These are phyloP conservation scores for Ornithoptera alexandrae DNA, from an alignment of 2,888 invertebrate species.

Conservation along the genomic window DNA sequence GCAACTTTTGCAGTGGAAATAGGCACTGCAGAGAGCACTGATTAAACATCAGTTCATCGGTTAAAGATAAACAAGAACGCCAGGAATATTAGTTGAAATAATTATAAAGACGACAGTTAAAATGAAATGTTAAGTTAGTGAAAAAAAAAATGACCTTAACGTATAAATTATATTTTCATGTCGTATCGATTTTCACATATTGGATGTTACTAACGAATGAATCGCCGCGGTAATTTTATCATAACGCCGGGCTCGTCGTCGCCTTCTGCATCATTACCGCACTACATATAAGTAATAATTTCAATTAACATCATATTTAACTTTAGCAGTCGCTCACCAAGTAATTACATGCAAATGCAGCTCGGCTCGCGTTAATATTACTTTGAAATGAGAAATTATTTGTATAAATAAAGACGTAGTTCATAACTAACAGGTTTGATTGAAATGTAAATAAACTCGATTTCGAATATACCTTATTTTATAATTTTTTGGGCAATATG, in stretches of 20 bases:
- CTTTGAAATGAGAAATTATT: too few relatives aligned
- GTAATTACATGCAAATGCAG: not conserved
- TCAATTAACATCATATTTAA: not conserved
- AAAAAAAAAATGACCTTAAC: not conserved
- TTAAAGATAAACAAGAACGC: too few relatives aligned
- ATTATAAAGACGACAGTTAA: too few relatives aligned
- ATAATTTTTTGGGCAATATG: too few relatives aligned
- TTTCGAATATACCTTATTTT: not conserved
- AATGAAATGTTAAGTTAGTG: too few relatives aligned
- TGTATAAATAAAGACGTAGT: too few relatives aligned
- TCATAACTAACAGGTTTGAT: too few relatives aligned
- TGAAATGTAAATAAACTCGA: too few relatives aligned
- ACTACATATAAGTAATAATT: not conserved
- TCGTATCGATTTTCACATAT: not conserved
- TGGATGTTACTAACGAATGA: not conserved
- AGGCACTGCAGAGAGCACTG: too few relatives aligned
- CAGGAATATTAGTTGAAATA: too few relatives aligned
- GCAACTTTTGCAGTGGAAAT: too few relatives aligned
- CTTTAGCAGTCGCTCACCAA: not conserved
- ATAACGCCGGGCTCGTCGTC: not conserved
- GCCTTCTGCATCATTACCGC: constrained; percentile 10
- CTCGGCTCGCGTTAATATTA: not conserved
- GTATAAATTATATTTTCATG: not conserved
- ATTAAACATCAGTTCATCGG: too few relatives aligned
- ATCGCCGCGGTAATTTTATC: constrained; percentile 5